Evolutionary conservation across 2,113 vertebrate species (phyloP).

Genomic region (Cyphomyrus discorhynchus): DNA sequence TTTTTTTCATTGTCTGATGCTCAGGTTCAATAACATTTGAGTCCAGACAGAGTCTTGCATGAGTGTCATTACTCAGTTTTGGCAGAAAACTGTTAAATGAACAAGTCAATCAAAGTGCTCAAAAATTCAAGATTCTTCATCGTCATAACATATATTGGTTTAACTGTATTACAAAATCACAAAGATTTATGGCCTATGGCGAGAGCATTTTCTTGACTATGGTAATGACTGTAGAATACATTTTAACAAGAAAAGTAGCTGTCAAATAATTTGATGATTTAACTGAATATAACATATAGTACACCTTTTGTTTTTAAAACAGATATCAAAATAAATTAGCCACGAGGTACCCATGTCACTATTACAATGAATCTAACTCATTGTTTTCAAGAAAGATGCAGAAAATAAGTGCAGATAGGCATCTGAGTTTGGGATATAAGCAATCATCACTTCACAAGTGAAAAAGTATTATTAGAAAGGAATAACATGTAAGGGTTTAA

Average conservation of each 20-base stretch:
- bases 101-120: neutral
- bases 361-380: neutral
- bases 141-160: neutral
- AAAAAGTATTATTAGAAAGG: neutral
- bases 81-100: neutral
- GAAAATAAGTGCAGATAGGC: neutral
- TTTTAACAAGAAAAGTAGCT: neutral
- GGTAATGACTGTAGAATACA: neutral
- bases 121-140: neutral
- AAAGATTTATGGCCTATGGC: neutral
- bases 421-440: neutral
- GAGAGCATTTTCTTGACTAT: neutral
- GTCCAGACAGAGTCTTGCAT: neutral
- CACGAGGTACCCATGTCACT: neutral
- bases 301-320: neutral
- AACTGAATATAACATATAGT: neutral
- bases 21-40: neutral
- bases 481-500: neutral
- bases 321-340: neutral
- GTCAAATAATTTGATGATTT: neutral
- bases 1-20: neutral
- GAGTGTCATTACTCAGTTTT: neutral
- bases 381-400: neutral
- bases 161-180: neutral
- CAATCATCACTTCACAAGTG: neutral